Conservation (phyloP, 1,140 invertebrate genomes). For the Phenacoccus solenopsis region DNA sequence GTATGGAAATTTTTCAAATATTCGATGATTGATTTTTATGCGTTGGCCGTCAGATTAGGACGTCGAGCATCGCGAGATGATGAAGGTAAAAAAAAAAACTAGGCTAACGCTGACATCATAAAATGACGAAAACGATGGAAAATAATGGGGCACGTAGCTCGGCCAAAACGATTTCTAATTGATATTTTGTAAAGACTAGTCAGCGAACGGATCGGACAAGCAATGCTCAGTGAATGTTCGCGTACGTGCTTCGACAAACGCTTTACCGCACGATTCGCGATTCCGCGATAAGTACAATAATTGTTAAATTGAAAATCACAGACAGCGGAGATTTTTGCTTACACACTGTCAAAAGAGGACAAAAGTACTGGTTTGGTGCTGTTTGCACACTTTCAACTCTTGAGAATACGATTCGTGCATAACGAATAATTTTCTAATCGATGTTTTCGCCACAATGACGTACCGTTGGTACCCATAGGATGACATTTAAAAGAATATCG, state of each 20-base stretch:
- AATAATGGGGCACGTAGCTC: not conserved
- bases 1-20: too few relatives aligned
- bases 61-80: too few relatives aligned
- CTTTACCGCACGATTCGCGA: not conserved
- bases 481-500: too few relatives aligned
- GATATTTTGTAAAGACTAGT: not conserved
- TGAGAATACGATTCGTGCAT: not conserved
- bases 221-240: not conserved
- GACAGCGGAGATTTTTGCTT: not conserved
- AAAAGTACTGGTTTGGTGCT: not conserved
- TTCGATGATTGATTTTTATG: too few relatives aligned
- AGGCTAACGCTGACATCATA: too few relatives aligned
- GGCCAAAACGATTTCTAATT: not conserved
- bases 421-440: conserved; percentile 3
- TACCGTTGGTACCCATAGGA: too few relatives aligned
- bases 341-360: conserved; percentile 1
- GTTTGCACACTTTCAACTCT: not conserved
- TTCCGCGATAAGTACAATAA: not conserved
- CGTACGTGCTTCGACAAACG: not conserved
- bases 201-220: too few relatives aligned
- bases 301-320: not conserved
- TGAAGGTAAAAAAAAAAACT: too few relatives aligned
- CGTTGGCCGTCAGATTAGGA: too few relatives aligned
- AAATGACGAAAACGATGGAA: not conserved
- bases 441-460: not conserved